Conservation (phyloP, 2,888 invertebrate species). For the Timema podura region DNA sequence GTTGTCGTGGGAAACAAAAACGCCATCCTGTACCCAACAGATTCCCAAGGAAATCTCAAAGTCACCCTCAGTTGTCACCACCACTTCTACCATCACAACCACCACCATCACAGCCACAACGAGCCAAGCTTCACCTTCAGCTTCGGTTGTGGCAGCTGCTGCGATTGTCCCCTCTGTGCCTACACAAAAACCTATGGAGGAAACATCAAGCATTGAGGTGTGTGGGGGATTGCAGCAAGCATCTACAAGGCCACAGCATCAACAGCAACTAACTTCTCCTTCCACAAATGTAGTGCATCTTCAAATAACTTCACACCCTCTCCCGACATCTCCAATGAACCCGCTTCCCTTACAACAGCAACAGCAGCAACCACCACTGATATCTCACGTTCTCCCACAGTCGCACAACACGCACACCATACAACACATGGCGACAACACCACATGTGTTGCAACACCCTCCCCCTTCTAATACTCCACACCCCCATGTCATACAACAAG, state of each 20-base stretch:
- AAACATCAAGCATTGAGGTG: conserved; percentile 19
- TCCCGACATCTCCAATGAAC: conserved; percentile 15
- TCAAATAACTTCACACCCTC: conserved; percentile 28
- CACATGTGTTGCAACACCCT: too few relatives aligned
- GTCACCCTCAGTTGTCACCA: conserved; percentile 38
- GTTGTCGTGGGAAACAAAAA: conserved; percentile 22
- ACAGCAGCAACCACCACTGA: too few relatives aligned
- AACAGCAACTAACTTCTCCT: conserved; percentile 19
- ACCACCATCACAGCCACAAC: conserved; percentile 37
- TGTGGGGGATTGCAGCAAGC: conserved; percentile 20
- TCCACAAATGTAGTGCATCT: conserved; percentile 23
- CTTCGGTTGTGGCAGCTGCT: conserved; percentile 19
- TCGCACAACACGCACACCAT: too few relatives aligned
- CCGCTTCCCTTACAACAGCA: background rate
- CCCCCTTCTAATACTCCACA: too few relatives aligned
- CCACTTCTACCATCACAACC: conserved; percentile 44
- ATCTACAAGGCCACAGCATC: conserved; percentile 19
- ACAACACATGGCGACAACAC: too few relatives aligned
- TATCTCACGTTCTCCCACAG: too few relatives aligned
- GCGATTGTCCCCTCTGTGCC: conserved; percentile 34
- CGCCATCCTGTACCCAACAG: conserved; percentile 47
- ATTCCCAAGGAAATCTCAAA: conserved; percentile 55
- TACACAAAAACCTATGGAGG: conserved; percentile 28
- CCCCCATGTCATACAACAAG: too few relatives aligned
- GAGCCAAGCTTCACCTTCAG: background rate